Conservation (phyloP, 2,113 vertebrate species). For the Pelodiscus sinensis region DNA sequence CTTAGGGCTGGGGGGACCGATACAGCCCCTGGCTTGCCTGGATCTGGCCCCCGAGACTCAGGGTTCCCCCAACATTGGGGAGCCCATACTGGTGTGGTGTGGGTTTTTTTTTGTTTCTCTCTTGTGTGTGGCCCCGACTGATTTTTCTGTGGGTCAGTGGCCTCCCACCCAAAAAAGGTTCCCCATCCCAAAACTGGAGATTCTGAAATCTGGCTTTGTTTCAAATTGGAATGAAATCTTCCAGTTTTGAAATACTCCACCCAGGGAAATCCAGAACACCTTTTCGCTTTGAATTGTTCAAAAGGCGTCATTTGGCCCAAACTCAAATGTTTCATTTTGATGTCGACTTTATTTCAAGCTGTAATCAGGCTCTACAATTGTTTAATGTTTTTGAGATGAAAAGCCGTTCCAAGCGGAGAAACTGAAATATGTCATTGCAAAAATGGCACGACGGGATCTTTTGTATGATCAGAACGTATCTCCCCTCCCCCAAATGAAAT, state of each 20-base stretch:
- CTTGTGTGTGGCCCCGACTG: too few species aligned
- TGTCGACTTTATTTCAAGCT: neutral
- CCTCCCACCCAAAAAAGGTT: too few species aligned
- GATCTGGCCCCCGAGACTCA: too few species aligned
- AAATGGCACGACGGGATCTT: neutral
- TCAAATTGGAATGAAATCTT: conserved; percentile 28
- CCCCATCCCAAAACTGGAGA: too few species aligned
- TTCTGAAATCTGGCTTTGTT: conserved; percentile 58
- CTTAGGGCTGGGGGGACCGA: too few species aligned
- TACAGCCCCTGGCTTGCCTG: too few species aligned
- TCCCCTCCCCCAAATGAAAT: neutral
- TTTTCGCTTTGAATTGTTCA: neutral
- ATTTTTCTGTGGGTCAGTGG: too few species aligned
- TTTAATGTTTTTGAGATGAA: neutral
- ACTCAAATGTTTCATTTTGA: neutral
- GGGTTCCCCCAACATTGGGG: too few species aligned
- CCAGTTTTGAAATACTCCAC: conserved; percentile 70
- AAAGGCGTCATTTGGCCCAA: neutral
- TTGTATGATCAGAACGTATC: neutral
- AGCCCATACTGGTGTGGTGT: too few species aligned
- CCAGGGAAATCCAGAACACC: conserved; percentile 32
- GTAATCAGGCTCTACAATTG: neutral
- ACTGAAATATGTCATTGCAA: neutral
- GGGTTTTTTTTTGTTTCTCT: too few species aligned
- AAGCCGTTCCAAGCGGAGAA: neutral